Evolutionary conservation across 2,113 vertebrate species (phyloP).

Genomic region (Brachionichthys hirsutus): DNA sequence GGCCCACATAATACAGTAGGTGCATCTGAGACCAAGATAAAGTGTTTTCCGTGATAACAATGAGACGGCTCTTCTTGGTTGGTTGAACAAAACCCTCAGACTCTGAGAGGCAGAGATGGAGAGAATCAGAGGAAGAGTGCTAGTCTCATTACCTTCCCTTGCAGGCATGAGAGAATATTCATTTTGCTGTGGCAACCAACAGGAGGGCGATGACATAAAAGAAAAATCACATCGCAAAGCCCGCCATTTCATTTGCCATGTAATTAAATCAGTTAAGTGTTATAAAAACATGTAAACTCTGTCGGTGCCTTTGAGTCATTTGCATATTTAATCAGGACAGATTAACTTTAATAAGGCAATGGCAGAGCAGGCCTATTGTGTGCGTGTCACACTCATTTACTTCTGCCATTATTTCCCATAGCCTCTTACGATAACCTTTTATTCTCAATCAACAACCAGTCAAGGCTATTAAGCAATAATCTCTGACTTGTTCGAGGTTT

Average conservation of each 20-base stretch:
- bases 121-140: conserved; percentile 40
- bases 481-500: conserved; percentile 58
- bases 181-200: conserved; percentile 59
- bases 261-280: conserved; percentile 80
- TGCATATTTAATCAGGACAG: conserved; percentile 80
- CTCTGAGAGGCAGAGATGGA: conserved; percentile 51
- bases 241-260: conserved; percentile 75
- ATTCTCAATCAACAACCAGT: conserved; percentile 74
- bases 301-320: conserved; percentile 74
- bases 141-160: conserved; percentile 75
- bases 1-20: conserved; percentile 56
- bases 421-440: conserved; percentile 77
- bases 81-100: conserved; percentile 55
- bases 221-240: conserved; percentile 47
- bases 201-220: conserved; percentile 20
- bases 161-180: conserved; percentile 64
- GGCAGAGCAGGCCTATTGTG: conserved; percentile 69
- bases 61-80: conserved; percentile 59
- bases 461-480: conserved; percentile 74
- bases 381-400: conserved; percentile 76
- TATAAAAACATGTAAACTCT: conserved; percentile 79
- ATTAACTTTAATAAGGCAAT: conserved; percentile 77
- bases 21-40: conserved; percentile 54
- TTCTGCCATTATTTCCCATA: conserved; percentile 73
- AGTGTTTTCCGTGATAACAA: conserved; percentile 59